Evolutionary conservation across 1,140 invertebrate genomes (phyloP).

Genomic region (Scylla paramamosain): DNA sequence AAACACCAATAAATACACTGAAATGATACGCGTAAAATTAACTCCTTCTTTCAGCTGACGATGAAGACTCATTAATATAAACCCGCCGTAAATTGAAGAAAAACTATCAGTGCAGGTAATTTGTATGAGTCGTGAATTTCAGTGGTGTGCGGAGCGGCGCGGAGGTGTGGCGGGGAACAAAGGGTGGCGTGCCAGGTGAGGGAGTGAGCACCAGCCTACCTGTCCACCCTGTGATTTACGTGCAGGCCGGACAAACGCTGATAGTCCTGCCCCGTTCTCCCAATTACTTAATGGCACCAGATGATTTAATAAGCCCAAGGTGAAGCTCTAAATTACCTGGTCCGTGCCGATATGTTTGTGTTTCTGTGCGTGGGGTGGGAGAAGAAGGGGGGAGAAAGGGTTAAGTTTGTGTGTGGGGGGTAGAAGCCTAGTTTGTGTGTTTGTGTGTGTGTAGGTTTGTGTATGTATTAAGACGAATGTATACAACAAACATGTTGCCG

Average conservation of each 20-base stretch:
- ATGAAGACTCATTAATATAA: too few species aligned
- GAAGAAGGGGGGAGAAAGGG: too few species aligned
- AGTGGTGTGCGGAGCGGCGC: neutral
- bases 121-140: slow-evolving; percentile 9
- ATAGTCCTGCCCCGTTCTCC: neutral
- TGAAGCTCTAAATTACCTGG: neutral
- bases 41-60: neutral
- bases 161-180: neutral
- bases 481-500: neutral
- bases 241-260: neutral
- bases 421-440: neutral
- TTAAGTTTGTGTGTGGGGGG: neutral
- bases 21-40: neutral
- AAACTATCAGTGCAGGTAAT: neutral
- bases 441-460: neutral
- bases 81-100: neutral
- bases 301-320: neutral
- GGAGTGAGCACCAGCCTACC: neutral
- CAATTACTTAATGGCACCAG: slow-evolving; percentile 2
- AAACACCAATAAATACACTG: too few species aligned
- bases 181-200: slow-evolving; percentile 17
- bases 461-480: neutral
- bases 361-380: neutral
- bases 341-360: neutral
- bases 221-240: slow-evolving; percentile 8